A percentile compares a stretch with the other conserved stretches of the same genome.
Conservation (phyloP, 2,113 vertebrate species). For the Chelonoidis abingdonii region DNA sequence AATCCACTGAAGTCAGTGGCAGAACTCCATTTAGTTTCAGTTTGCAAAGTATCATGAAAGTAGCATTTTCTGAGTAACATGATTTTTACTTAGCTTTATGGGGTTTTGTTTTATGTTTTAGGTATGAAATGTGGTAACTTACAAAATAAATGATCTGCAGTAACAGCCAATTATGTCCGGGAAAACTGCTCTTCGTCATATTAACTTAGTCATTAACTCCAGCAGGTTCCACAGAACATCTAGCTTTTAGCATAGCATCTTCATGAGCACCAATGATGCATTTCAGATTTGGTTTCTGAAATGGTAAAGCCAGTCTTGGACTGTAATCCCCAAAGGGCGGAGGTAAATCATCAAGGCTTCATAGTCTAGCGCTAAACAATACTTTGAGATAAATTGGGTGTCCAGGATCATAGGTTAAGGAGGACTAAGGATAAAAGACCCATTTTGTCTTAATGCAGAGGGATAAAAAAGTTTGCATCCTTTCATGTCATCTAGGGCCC, state of each 20-base stretch:
- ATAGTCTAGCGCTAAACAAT: background rate
- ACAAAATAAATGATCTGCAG: background rate
- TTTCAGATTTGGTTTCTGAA: background rate
- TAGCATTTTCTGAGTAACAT: background rate
- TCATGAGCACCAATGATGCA: background rate
- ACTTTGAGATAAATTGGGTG: background rate
- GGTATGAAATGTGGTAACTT: background rate
- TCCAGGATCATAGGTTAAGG: background rate
- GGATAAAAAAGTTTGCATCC: background rate
- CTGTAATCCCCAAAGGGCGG: background rate
- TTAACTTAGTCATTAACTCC: background rate
- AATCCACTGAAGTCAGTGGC: background rate
- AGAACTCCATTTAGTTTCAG: slow-evolving; percentile 40
- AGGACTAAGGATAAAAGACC: background rate
- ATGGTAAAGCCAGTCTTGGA: background rate
- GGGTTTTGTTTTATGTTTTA: background rate
- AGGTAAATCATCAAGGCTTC: background rate
- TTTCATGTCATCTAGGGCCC: background rate
- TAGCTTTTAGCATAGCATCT: background rate
- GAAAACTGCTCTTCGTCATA: background rate
- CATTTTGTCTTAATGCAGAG: background rate
- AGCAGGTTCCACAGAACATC: background rate
- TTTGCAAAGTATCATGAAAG: background rate
- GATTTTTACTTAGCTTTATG: background rate
- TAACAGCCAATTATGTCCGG: background rate